These are phyloP conservation scores for Cariama cristata DNA, from an alignment of 2,113 vertebrate species.

Conservation along the genomic window DNA sequence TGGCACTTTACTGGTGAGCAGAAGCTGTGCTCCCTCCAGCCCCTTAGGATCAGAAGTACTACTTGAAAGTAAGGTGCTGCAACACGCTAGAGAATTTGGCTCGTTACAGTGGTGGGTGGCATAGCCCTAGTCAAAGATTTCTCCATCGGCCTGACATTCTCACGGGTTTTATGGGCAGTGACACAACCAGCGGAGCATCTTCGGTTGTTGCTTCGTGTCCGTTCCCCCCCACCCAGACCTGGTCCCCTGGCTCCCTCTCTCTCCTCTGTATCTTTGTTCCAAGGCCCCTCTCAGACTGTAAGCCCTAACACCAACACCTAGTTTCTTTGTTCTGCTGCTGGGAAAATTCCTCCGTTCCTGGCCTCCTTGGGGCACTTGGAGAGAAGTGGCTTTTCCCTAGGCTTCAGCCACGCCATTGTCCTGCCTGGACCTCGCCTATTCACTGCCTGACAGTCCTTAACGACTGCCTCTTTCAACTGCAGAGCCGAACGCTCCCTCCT, in stretches of 20 bases:
- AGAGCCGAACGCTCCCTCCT: background rate
- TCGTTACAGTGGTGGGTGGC: background rate
- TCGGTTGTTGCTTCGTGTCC: background rate
- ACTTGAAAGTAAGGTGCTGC: background rate
- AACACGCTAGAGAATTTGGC: background rate
- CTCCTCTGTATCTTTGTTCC: background rate
- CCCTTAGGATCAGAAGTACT: background rate
- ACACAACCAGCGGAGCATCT: background rate
- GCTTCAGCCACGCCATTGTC: background rate
- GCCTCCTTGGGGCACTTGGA: background rate
- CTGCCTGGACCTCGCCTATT: background rate
- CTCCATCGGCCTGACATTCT: background rate
- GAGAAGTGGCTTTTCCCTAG: background rate
- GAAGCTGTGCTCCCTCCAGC: background rate
- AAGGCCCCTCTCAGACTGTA: background rate
- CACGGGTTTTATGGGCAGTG: background rate
- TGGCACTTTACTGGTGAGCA: background rate
- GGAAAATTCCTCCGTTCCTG: background rate
- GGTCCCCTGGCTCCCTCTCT: background rate
- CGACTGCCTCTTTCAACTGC: background rate
- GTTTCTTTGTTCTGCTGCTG: conserved; percentile 4
- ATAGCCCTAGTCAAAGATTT: background rate
- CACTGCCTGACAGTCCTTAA: background rate
- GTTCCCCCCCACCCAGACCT: too few species aligned
- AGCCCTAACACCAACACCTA: background rate